Conservation (phyloP, 2,888 invertebrate genomes). For the Keiferia lycopersicella region DNA sequence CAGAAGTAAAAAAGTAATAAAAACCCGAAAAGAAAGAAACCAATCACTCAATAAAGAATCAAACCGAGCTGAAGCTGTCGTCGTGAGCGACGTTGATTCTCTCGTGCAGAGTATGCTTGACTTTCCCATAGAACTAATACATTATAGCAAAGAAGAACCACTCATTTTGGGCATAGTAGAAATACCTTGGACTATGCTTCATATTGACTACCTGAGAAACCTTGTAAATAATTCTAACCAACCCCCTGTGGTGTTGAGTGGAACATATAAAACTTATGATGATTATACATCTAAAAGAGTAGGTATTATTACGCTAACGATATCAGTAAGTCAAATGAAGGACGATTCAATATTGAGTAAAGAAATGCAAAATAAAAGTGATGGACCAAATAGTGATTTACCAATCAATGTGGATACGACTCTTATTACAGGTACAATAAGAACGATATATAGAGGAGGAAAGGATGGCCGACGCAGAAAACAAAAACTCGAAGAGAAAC, state of each 20-base stretch:
- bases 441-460: constrained; percentile 44
- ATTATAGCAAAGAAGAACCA: constrained; percentile 48
- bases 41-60: constrained; percentile 11
- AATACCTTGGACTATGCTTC: constrained; percentile 57
- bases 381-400: neutral
- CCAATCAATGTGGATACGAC: neutral
- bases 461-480: neutral
- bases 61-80: constrained; percentile 46
- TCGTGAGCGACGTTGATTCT: constrained; percentile 43
- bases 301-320: constrained; percentile 52
- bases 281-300: constrained; percentile 56
- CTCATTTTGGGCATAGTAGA: constrained; percentile 51
- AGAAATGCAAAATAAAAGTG: neutral
- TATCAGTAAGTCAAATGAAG: constrained; percentile 53
- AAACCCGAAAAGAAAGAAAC: constrained; percentile 35
- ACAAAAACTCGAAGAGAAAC: neutral
- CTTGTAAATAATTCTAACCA: constrained; percentile 35
- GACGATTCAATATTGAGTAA: constrained; percentile 36
- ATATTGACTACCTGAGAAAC: constrained; percentile 52
- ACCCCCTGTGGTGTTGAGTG: constrained; percentile 41
- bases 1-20: constrained; percentile 42
- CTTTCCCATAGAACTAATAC: constrained; percentile 56
- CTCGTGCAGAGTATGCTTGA: constrained; percentile 55
- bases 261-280: constrained; percentile 54
- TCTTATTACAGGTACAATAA: constrained; percentile 44